Conservation (phyloP, 2,797 vertebrate species). For the Squalus acanthias region DNA sequence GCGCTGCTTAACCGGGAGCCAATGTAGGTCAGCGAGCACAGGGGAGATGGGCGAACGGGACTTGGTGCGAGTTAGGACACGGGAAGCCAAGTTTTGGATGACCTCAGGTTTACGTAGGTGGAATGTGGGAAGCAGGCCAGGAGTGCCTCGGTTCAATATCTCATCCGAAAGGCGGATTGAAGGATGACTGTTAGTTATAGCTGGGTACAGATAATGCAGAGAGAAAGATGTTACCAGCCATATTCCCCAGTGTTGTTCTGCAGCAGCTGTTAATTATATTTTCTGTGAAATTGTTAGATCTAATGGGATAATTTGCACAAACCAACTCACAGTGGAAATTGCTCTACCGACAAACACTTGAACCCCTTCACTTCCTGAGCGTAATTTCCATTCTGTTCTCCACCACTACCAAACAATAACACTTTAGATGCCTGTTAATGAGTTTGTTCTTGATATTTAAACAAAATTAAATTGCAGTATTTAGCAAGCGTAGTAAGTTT, state of each 20-base stretch:
- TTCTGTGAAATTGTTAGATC: background rate
- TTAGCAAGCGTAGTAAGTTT: background rate
- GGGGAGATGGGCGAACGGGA: too few relatives aligned
- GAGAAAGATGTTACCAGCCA: background rate
- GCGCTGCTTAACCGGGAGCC: too few relatives aligned
- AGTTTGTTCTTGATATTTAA: background rate
- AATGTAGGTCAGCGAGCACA: too few relatives aligned
- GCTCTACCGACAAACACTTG: background rate
- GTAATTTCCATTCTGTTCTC: background rate
- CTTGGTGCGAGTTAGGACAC: too few relatives aligned
- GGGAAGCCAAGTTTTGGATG: too few relatives aligned
- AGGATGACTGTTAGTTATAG: background rate
- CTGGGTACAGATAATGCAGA: background rate
- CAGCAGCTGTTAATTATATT: background rate
- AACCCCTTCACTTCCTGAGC: background rate
- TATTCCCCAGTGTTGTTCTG: background rate
- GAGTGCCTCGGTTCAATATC: too few relatives aligned
- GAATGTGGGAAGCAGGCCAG: too few relatives aligned
- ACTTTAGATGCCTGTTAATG: background rate
- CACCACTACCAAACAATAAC: background rate
- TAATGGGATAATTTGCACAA: background rate
- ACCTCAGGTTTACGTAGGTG: too few relatives aligned
- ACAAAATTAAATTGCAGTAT: background rate
- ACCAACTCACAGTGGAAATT: background rate
- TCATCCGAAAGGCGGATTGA: too few relatives aligned